Conservation (phyloP, 2,113 vertebrate genomes). For the Sylvilagus bachmani region DNA sequence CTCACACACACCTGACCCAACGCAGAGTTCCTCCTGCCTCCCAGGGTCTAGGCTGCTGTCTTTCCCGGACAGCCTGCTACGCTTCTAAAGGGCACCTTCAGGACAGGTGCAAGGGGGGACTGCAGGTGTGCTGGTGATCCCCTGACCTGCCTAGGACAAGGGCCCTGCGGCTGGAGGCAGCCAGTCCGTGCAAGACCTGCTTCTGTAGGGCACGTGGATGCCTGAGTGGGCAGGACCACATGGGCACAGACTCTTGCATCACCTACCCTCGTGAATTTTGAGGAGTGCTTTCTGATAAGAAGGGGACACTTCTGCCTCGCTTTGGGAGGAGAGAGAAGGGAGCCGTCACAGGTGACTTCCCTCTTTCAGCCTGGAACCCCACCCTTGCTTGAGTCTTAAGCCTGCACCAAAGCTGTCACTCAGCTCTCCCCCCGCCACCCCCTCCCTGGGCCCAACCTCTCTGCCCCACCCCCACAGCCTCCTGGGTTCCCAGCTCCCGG, state of each 20-base stretch:
- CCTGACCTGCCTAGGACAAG: not conserved
- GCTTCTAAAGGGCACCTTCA: not conserved
- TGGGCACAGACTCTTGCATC: not conserved
- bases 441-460: not conserved
- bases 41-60: not conserved
- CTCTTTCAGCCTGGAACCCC: conserved; percentile 7
- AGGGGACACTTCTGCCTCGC: not conserved
- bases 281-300: not conserved
- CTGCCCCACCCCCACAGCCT: not conserved
- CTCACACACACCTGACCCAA: too few species aligned
- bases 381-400: not conserved
- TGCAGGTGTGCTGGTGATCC: not conserved
- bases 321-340: conserved; percentile 20
- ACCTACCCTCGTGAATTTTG: not conserved
- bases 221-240: not conserved
- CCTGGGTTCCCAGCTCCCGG: not conserved
- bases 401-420: not conserved
- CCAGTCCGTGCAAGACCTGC: not conserved
- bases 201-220: not conserved
- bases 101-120: not conserved
- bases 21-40: not conserved
- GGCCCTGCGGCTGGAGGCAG: not conserved
- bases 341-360: not conserved
- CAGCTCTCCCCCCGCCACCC: not conserved
- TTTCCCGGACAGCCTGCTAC: not conserved